Percentiles rank a stretch among this genome's conserved stretches.
These are phyloP conservation scores for Amphiprion clarkii DNA, from an alignment of 2,797 vertebrate genomes.

Conservation along the genomic window DNA sequence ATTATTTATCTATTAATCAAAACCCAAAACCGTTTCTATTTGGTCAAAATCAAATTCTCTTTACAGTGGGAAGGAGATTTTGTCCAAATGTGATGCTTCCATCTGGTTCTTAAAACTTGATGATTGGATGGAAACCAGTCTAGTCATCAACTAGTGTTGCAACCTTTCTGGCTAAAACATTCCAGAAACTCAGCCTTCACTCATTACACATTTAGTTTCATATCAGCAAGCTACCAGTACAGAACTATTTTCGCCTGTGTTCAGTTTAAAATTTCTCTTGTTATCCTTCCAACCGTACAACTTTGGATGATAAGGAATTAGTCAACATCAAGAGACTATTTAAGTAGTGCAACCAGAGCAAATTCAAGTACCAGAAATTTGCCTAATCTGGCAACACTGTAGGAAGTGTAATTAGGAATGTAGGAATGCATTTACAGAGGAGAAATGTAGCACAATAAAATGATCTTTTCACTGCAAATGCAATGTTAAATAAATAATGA, in stretches of 20 bases:
- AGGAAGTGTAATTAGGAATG: too few relatives aligned
- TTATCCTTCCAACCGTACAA: background rate
- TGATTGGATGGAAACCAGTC: conserved; percentile 13
- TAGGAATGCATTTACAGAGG: background rate
- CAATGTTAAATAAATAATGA: too few relatives aligned
- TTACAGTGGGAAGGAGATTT: too few relatives aligned
- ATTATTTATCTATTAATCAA: background rate
- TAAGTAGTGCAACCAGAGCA: too few relatives aligned
- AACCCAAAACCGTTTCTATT: too few relatives aligned
- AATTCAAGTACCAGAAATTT: too few relatives aligned
- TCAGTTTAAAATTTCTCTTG: background rate
- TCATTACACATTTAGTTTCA: background rate
- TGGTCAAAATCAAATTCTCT: too few relatives aligned
- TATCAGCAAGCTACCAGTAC: background rate
- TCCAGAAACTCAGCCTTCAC: background rate
- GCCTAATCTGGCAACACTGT: too few relatives aligned
- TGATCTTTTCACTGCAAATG: too few relatives aligned
- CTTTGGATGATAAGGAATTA: background rate
- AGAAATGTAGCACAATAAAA: background rate
- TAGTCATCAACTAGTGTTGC: background rate
- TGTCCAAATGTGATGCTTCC: background rate
- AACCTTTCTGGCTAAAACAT: background rate
- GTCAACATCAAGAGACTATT: too few relatives aligned
- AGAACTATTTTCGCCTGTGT: background rate
- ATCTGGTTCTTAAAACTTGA: background rate